Evolutionary conservation across 2,888 invertebrate species (phyloP).

Genomic region (Isotomurus palustris): DNA sequence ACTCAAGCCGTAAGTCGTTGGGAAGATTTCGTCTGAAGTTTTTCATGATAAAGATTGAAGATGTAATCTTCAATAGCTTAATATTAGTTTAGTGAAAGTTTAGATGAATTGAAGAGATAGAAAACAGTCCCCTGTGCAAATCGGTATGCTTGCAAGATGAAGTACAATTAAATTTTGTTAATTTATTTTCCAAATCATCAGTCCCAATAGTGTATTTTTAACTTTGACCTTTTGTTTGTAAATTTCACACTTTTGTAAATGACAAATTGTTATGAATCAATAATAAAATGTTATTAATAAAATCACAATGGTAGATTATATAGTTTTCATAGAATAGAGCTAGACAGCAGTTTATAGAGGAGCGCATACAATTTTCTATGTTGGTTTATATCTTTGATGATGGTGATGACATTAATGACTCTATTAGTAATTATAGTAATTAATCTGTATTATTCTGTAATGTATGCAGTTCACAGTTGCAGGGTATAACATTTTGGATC

Average conservation of each 20-base stretch:
- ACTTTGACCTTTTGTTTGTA: slow-evolving; percentile 14
- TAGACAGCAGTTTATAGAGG: too few species aligned
- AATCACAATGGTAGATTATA: slow-evolving; percentile 3
- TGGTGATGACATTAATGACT: neutral
- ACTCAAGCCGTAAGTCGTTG: too few species aligned
- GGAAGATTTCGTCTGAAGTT: too few species aligned
- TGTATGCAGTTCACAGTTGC: too few species aligned
- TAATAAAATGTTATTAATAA: slow-evolving; percentile 2
- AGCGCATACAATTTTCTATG: too few species aligned
- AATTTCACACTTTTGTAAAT: neutral
- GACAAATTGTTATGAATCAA: slow-evolving; percentile 7
- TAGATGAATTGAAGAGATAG: neutral
- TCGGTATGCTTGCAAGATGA: slow-evolving; percentile 20
- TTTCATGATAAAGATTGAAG: too few species aligned
- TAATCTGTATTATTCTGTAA: too few species aligned
- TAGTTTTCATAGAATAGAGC: neutral
- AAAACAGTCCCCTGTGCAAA: neutral
- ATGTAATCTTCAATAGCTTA: neutral
- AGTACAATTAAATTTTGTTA: slow-evolving; percentile 42
- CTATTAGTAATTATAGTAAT: too few species aligned
- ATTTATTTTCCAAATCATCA: slow-evolving; percentile 40
- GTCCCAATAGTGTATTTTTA: slow-evolving; percentile 28
- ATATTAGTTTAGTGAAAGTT: neutral
- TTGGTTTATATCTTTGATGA: neutral
- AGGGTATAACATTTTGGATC: too few species aligned